Base-by-base conservation (phyloP, 2,113 vertebrate genomes). In the Clarias batrachus region DNA sequence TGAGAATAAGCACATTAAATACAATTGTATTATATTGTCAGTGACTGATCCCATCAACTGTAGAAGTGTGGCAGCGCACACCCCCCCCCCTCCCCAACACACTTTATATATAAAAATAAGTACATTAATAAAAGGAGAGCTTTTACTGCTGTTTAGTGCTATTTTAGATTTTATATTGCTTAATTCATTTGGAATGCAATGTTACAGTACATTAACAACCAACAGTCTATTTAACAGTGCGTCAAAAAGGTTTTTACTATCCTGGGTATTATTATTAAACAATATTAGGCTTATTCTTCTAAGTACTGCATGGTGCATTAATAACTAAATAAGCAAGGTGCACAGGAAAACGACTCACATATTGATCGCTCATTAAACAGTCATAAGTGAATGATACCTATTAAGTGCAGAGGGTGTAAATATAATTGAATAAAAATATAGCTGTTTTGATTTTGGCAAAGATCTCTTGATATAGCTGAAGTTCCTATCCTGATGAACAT, bases 1-100 rank as follows among this genome's bases (percentile, higher is more conserved):
- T 87, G 27, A 81, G 77, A 78, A 77, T 68, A 70, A 63, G 88
- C 17, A 85, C 77, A 89, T 85, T 82, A 85, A 85, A 89, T 59
- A 8, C 27, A 77, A 52, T 84, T 87, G 81, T 82, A 82, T 87
- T 68, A 85, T 84, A 82, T 82, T 70, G 68, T 87, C 85, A 85
- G 60, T 19, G 73, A 30, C 23, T 65, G 76, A 27, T 57, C 76
- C 56, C 66, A 84, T 87, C 74, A 74, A 86, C 81, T 66, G 60
- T 63, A 85, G 52, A 84, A 81, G 74, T 65, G 63, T 48, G 27
- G 19, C 7, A 21, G 7, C 57, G 71, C 52, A 59, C 41, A 4
- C 41, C 41, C 48, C 0, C 48, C 48, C 48, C 6, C 48, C 48
- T 0, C 0, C 48, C 6, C 7, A 7, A 7, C 48, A 1, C 8